Percentiles rank a stretch among this genome's conserved stretches.
Conservation (phyloP, 53 echinoderm and acorn worm species). For the Temnopleurus reevesii region DNA sequence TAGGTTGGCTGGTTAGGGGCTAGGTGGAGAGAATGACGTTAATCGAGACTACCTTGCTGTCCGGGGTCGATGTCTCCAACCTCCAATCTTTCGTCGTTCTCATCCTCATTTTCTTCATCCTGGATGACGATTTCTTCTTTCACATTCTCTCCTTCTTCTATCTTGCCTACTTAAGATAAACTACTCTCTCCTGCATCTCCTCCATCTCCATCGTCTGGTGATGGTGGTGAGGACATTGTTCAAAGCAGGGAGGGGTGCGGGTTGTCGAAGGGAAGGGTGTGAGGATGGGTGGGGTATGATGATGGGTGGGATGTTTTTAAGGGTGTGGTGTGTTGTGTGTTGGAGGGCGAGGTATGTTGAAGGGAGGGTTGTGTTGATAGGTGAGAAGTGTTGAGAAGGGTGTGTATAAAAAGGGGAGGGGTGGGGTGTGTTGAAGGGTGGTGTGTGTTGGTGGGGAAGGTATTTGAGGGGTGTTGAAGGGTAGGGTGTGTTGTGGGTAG, state of each 20-base stretch:
- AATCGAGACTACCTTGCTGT: constrained; percentile 28
- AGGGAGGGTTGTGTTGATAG: no score
- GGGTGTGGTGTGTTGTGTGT: no score
- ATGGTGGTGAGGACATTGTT: neutral
- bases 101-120: constrained; percentile 15
- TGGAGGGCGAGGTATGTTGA: no score
- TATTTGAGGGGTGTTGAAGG: no score
- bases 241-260: neutral
- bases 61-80: constrained; percentile 26
- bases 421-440: no score
- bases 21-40: neutral
- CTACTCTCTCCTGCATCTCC: constrained; percentile 34
- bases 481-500: no score
- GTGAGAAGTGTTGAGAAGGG: no score
- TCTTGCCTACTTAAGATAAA: constrained; percentile 35
- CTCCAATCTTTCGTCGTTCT: constrained; percentile 9
- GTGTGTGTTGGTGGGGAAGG: no score
- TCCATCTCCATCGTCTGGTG: neutral
- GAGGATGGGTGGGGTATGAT: neutral
- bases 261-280: neutral
- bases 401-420: no score
- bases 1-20: neutral
- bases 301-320: no score
- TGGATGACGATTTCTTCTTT: constrained; percentile 34
- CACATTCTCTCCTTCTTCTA: constrained; percentile 15